Base-by-base conservation (phyloP, 2,797 vertebrate genomes). In the Parotocinclus haroldoi region DNA sequence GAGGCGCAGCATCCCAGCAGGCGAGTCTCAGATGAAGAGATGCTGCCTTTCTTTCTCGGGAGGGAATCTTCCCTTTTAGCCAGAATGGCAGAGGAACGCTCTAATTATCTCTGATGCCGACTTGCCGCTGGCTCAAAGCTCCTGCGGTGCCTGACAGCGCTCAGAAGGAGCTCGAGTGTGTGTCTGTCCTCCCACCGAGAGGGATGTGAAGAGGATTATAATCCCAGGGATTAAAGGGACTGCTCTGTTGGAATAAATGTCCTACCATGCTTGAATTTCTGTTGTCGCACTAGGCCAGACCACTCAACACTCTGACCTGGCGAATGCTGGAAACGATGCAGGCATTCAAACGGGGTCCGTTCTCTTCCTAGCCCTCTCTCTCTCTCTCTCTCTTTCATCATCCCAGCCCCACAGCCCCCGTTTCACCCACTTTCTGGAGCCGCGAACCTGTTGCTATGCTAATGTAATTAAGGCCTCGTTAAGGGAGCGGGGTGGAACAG, bases 401-500 rank as follows among this genome's bases (percentile, higher is more conserved):
- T 66, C 17, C 61, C 62, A 66, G 16, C 51, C 51, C 46, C 50
- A 10, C 17, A 51, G 50, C 18, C 49, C 49, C 44, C 54, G 16
- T 53, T 59, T 61, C 40, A 48, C 40, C 66, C 13, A 45, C 38
- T 61, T 51, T 55, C 67, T 52, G 40, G 13, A 54, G 58, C 42
- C 16, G 27, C 12, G 17, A 49, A 46, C 67, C 53, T 53, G 46
- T 39, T 39, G 51, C 58, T 58, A 60, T 64, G 50, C 50, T 54
- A 45, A 69, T 66, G 64, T 74, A 71, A 77, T 77, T 73, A 73
- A 63, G 42, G 54, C 58, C 57, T 73, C 52, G 68, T 74, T 74
- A 71, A 36, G 56, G 49, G 14, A 48, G 38, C 46, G 58, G 42
- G 51, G 58, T 50, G 42, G 55, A 71, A 58, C 64, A 58, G 61